Conservation (phyloP, 1,140 invertebrate species). For the Chlorops oryzae region DNA sequence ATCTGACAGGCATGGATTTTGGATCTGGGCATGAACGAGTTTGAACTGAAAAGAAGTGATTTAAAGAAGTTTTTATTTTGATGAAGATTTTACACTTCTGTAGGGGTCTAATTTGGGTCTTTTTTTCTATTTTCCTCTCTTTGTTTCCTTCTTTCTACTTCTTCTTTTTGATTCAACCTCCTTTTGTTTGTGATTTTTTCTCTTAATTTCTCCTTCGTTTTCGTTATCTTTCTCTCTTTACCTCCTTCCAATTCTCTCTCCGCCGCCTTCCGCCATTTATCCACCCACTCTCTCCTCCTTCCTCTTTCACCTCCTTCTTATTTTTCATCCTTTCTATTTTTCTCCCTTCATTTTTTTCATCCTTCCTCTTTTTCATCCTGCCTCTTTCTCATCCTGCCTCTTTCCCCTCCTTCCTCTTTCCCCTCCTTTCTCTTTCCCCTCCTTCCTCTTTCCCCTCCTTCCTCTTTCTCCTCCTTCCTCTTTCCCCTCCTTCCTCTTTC, state of each 20-base stretch:
- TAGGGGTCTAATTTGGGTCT: too few species aligned
- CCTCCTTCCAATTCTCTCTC: background rate
- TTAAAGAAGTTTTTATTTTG: too few species aligned
- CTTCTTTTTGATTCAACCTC: too few species aligned
- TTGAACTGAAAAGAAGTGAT: too few species aligned
- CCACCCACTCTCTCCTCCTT: background rate
- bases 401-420: background rate
- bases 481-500: background rate
- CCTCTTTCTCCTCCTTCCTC: background rate
- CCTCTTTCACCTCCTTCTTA: background rate
- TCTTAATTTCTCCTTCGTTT: background rate
- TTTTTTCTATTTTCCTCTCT: too few species aligned
- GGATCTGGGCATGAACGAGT: too few species aligned
- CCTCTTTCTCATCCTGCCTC: background rate
- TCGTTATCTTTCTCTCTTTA: background rate
- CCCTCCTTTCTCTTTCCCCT: background rate
- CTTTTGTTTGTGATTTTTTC: background rate
- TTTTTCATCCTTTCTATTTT: background rate
- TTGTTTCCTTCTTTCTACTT: too few species aligned
- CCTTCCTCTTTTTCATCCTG: background rate
- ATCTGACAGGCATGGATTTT: too few species aligned
- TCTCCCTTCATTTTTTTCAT: background rate
- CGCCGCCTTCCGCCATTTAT: too few species aligned
- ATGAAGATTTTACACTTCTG: too few species aligned
- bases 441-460: background rate